A percentile compares a stretch with the other conserved stretches of the same genome.
Conservation (phyloP, 1,140 invertebrate genomes). For the Dendroctonus valens region DNA sequence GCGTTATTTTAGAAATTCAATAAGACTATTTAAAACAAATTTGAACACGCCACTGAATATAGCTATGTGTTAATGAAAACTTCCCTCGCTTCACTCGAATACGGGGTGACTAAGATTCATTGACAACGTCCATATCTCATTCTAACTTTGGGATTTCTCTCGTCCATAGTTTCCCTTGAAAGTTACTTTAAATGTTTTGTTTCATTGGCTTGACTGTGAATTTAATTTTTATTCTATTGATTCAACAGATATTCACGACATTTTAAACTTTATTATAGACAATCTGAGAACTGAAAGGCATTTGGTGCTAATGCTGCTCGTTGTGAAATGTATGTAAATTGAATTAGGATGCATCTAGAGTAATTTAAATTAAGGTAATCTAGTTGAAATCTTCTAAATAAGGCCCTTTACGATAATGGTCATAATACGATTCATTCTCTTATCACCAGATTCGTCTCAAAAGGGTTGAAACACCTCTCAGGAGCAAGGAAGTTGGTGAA, state of each 20-base stretch:
- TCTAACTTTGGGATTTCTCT: slow-evolving; percentile 15
- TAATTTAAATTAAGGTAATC: too few species aligned
- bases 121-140: slow-evolving; percentile 33
- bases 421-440: too few species aligned
- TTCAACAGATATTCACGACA: too few species aligned
- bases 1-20: background rate
- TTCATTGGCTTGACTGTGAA: slow-evolving; percentile 1
- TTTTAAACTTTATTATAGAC: too few species aligned
- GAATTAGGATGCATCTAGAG: too few species aligned
- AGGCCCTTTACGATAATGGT: too few species aligned
- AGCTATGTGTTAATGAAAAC: slow-evolving; percentile 31
- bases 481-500: slow-evolving; percentile 9
- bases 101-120: slow-evolving; percentile 34
- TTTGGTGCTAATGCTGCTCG: too few species aligned
- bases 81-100: slow-evolving; percentile 24
- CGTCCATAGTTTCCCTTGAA: slow-evolving; percentile 23
- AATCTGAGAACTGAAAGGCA: too few species aligned
- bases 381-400: too few species aligned
- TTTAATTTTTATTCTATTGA: too few species aligned
- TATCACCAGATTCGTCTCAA: background rate
- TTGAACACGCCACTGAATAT: slow-evolving; percentile 10
- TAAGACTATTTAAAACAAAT: background rate
- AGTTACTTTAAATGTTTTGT: slow-evolving; percentile 12
- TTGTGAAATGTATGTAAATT: too few species aligned
- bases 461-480: background rate